These are phyloP conservation scores for Heloderma charlesbogerti DNA, from an alignment of 2,113 vertebrate species.

Conservation along the genomic window DNA sequence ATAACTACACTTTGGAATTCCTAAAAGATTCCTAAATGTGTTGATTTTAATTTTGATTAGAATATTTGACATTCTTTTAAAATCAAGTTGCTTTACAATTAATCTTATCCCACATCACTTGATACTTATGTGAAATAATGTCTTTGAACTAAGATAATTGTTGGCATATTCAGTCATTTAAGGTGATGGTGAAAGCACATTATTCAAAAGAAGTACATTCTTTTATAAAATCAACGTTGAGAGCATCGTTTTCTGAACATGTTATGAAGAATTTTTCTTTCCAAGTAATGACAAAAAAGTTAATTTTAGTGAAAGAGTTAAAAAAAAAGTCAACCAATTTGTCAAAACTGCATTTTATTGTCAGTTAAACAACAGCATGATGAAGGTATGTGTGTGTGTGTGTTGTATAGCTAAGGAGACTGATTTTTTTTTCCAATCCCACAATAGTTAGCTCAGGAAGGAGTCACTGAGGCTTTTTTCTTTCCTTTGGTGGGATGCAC, in stretches of 20 bases:
- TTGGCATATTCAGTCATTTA: slow-evolving; percentile 16
- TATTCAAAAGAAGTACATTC: background rate
- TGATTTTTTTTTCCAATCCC: slow-evolving; percentile 15
- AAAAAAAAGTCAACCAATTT: background rate
- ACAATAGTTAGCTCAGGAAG: slow-evolving; percentile 19
- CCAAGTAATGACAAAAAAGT: slow-evolving; percentile 24
- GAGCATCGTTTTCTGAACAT: slow-evolving; percentile 14
- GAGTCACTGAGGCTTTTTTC: background rate
- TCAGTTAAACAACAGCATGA: background rate
- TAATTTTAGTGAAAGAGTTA: background rate
- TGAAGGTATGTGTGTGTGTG: background rate
- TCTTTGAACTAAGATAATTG: slow-evolving; percentile 1
- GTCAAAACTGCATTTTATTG: slow-evolving; percentile 28
- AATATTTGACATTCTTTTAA: background rate
- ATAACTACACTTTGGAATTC: background rate
- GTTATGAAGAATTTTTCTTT: slow-evolving; percentile 33
- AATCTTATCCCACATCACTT: background rate
- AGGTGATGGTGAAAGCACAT: background rate
- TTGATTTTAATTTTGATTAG: background rate
- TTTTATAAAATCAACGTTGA: slow-evolving; percentile 8
- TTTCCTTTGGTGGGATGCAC: background rate
- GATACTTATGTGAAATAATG: slow-evolving; percentile 70
- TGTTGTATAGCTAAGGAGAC: background rate
- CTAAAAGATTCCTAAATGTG: background rate
- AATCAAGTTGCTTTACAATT: background rate